phyloP scores from a whole-genome alignment of 2,113 vertebrate species.

The Crotophaga sulcirostris region DNA sequence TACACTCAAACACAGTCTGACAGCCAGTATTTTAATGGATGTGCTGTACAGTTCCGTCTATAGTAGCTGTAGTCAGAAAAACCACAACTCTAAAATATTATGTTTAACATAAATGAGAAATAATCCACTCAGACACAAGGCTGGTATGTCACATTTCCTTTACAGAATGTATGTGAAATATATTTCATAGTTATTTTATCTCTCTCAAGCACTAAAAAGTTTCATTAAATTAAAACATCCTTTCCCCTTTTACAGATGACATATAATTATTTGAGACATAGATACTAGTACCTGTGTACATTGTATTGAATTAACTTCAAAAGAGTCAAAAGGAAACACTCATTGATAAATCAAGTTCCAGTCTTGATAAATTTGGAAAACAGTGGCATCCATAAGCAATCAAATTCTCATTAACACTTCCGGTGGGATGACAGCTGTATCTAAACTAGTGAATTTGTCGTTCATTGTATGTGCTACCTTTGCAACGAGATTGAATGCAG shows the following conservation, averaged over 20 bases:
- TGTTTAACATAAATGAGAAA: not conserved
- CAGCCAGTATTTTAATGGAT: not conserved
- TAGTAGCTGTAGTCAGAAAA: not conserved
- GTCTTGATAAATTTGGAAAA: not conserved
- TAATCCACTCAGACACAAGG: not conserved
- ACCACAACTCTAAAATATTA: not conserved
- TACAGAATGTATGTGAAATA: not conserved
- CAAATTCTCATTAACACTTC: not conserved
- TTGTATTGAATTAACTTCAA: slow-evolving; percentile 7
- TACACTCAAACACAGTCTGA: not conserved
- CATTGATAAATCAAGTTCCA: not conserved
- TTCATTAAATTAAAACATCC: not conserved
- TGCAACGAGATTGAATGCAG: not conserved
- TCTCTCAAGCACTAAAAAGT: not conserved
- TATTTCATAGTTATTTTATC: not conserved
- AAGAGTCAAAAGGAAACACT: not conserved
- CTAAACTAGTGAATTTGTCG: not conserved
- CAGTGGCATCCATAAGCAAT: not conserved
- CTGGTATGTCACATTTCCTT: not conserved
- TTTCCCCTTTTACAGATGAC: not conserved
- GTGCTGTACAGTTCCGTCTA: not conserved
- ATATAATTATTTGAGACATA: not conserved
- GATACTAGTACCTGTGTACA: not conserved
- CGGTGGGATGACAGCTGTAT: not conserved
- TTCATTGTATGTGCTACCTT: not conserved